These are phyloP conservation scores for Sturmia bella DNA, from an alignment of 2,888 invertebrate genomes.

Conservation along the genomic window DNA sequence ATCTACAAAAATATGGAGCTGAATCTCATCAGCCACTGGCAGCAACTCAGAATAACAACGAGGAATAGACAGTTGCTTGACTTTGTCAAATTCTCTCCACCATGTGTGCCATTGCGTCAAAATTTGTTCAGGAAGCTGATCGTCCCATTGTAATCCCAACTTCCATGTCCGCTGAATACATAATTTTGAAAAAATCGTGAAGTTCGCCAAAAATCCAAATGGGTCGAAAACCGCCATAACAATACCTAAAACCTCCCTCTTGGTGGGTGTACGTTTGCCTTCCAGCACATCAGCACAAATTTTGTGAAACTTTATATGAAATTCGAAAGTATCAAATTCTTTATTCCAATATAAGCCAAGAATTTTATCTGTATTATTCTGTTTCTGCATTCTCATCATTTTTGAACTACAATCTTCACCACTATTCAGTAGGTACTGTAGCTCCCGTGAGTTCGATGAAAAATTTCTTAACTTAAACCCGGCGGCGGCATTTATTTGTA, in stretches of 20 bases:
- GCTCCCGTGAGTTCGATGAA: slow-evolving; percentile 32
- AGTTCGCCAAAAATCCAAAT: slow-evolving; percentile 71
- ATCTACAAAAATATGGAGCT: slow-evolving; percentile 65
- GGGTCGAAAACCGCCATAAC: slow-evolving; percentile 74
- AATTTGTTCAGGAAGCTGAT: slow-evolving; percentile 51
- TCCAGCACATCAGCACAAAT: slow-evolving; percentile 59
- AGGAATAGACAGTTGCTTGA: slow-evolving; percentile 39
- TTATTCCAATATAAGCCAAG: slow-evolving; percentile 70
- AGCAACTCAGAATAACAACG: slow-evolving; percentile 57
- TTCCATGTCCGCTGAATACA: slow-evolving; percentile 57
- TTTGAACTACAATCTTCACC: slow-evolving; percentile 47
- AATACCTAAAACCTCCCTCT: slow-evolving; percentile 69
- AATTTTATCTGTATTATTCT: slow-evolving; percentile 41
- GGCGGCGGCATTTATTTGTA: background rate
- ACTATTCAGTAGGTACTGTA: slow-evolving; percentile 10
- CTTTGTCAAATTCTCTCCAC: slow-evolving; percentile 52
- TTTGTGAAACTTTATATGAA: slow-evolving; percentile 56
- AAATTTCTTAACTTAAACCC: background rate
- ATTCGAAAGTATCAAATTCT: slow-evolving; percentile 64
- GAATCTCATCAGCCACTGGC: slow-evolving; percentile 26
- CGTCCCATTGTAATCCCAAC: slow-evolving; percentile 59
- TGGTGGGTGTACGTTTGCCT: slow-evolving; percentile 68
- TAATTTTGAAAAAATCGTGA: slow-evolving; percentile 63
- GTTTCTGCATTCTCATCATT: slow-evolving; percentile 29
- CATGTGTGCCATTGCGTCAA: slow-evolving; percentile 38